Base-by-base conservation (phyloP, 23 tunicate species). In the Botrylloides violaceus region DNA sequence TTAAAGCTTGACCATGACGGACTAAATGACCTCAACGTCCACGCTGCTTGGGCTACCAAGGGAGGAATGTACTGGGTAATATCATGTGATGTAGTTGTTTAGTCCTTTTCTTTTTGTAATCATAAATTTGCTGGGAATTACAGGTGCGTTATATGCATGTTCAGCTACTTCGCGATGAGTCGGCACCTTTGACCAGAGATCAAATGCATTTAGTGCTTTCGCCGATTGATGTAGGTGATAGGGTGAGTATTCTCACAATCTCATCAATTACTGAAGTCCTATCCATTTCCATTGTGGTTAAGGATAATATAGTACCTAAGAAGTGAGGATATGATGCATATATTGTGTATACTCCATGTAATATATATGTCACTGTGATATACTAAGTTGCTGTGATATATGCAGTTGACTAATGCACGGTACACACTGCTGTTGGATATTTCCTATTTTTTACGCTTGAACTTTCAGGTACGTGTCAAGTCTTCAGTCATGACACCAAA, bases 131-230 rank as follows among this genome's bases (percentile, higher is more conserved):
- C 26, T 66, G 48, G 4, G 4, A 3, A 49, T 70, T 12, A 9
- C 66, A 86, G 94, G 94, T 86, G n/a, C 84, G 94, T 30, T 86
- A 86, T 49, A 75, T 75, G 28, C 94, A 86, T 57, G 78, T 86
- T 70, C 81, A 86, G 57, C 66, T 86, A 3, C 34, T 86, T 59
- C 77, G 65, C 9, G 39, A 68, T 43, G 28, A 68, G 9, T 23
- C 66, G 38, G 53, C 15, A 43, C 12, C 53, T 9, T 43, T 43
- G 15, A 9, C 53, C 53, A 15, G 15, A 15, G 64, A n/a, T 27
- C 53, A 58, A 66, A 37, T 39, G 43, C 61, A 2, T 26, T 19
- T 26, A 28, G 33, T 18, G 29, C 24, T 31, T 23, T 48, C 26
- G 22, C 30, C 87, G 20, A 56, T 82, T 64, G n/a, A 33, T 29